phyloP scores from a whole-genome alignment of 2,888 invertebrate species.

The Smittia aterrima region DNA sequence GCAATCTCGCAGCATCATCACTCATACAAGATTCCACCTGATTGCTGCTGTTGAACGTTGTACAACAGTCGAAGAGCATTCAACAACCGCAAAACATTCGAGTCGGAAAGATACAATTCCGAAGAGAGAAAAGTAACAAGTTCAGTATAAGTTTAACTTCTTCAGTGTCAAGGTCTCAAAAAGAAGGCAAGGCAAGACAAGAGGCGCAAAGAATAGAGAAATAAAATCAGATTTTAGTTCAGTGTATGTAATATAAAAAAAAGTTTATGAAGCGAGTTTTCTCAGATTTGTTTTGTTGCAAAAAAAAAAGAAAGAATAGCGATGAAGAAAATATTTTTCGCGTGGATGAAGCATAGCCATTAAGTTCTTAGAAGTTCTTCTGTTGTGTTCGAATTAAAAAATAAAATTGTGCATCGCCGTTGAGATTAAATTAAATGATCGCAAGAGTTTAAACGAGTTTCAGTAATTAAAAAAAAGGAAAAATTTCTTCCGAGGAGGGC shows the following conservation, averaged over 20 bases:
- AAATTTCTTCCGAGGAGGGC: no score
- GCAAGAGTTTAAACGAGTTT: no score
- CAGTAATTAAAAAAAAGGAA: no score
- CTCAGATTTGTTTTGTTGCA: conserved; percentile 17
- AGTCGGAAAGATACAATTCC: not conserved
- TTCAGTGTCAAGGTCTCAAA: conserved; percentile 55
- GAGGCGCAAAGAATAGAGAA: not conserved
- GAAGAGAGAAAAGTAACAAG: conserved; percentile 38
- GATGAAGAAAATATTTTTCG: not conserved
- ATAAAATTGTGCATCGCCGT: no score
- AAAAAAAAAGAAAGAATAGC: conserved; percentile 7
- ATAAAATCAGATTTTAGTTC: not conserved
- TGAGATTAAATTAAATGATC: no score
- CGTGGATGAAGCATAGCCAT: no score
- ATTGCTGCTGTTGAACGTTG: not conserved
- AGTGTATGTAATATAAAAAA: conserved; percentile 3
- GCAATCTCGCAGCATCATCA: no score
- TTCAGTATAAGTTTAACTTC: conserved; percentile 51
- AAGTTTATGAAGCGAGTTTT: conserved; percentile 26
- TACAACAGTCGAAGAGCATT: not conserved
- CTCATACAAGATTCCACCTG: not conserved
- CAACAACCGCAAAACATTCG: conserved; percentile 21
- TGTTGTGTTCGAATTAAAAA: no score
- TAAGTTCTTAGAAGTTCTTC: no score
- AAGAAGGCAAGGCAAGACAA: conserved; percentile 2